Percentiles rank a stretch among this genome's conserved stretches.
Evolutionary conservation across 2,888 invertebrate genomes (phyloP).

Genomic region (Heliconius cydno): DNA sequence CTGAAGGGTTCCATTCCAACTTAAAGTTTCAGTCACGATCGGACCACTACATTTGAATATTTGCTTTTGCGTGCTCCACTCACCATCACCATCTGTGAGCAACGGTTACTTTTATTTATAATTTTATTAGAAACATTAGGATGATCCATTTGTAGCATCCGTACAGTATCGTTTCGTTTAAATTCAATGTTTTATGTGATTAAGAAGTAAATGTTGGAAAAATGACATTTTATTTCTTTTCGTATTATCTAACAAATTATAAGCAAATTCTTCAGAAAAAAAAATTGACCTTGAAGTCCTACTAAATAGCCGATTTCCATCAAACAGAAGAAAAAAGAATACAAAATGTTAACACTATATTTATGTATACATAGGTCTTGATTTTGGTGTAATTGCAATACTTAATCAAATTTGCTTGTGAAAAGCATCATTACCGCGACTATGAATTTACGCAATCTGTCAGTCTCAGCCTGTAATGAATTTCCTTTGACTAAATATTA

Average conservation of each 20-base stretch:
- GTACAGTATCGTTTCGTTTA: not conserved
- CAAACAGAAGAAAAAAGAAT: not conserved
- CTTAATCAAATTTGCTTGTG: not conserved
- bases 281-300: not conserved
- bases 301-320: not conserved
- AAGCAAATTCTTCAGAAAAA: too few species aligned
- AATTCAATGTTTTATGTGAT: too few species aligned
- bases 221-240: not conserved
- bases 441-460: not conserved
- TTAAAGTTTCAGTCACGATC: slow-evolving; percentile 43
- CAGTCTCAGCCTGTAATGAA: not conserved
- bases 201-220: not conserved
- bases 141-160: not conserved
- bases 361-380: not conserved
- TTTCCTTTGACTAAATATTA: not conserved
- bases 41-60: slow-evolving; percentile 41
- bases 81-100: slow-evolving; percentile 41
- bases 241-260: not conserved
- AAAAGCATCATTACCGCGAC: not conserved
- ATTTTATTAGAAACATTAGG: slow-evolving; percentile 11
- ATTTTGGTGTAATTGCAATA: not conserved
- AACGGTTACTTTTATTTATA: slow-evolving; percentile 27
- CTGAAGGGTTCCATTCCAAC: slow-evolving; percentile 22
- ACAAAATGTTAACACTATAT: not conserved
- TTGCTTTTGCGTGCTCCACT: slow-evolving; percentile 36